Percentiles rank a stretch among this genome's conserved stretches.
These are phyloP conservation scores for Galeopsomyia nigrocyanea DNA, from an alignment of 2,888 invertebrate species.

Conservation along the genomic window DNA sequence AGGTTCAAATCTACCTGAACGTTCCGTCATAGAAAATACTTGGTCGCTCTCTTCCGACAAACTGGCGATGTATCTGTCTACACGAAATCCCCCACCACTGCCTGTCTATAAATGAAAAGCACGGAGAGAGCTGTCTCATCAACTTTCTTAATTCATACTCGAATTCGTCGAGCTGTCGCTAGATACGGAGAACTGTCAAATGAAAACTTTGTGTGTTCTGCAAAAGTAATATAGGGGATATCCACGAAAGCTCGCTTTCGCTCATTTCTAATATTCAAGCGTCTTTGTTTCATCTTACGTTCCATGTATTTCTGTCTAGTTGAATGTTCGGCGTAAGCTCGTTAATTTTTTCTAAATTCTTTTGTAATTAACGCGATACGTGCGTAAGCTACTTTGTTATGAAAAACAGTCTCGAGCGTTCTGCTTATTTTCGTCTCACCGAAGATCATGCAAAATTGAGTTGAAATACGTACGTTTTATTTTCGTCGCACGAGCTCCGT, in stretches of 20 bases:
- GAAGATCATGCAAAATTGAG: too few relatives aligned
- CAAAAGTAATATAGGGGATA: slow-evolving; percentile 1
- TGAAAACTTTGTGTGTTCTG: slow-evolving; percentile 47
- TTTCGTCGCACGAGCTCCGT: too few relatives aligned
- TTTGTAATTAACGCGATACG: too few relatives aligned
- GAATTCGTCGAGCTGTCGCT: slow-evolving; percentile 1
- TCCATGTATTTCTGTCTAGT: too few relatives aligned
- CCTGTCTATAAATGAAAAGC: slow-evolving; percentile 20
- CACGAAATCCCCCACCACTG: slow-evolving; percentile 5
- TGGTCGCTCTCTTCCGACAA: background rate
- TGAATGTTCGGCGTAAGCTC: too few relatives aligned
- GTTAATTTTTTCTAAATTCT: too few relatives aligned
- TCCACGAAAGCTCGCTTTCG: background rate
- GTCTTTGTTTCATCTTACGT: too few relatives aligned
- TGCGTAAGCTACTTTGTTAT: too few relatives aligned
- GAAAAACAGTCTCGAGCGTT: too few relatives aligned
- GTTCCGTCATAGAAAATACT: slow-evolving; percentile 6
- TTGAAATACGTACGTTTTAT: too few relatives aligned
- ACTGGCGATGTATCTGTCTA: slow-evolving; percentile 5
- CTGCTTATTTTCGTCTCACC: too few relatives aligned
- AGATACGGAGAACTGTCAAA: too few relatives aligned
- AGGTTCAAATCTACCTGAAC: slow-evolving; percentile 16
- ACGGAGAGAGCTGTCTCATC: background rate
- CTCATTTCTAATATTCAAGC: background rate
- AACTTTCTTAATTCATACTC: slow-evolving; percentile 18